phyloP scores from a whole-genome alignment of 2,888 invertebrate genomes.

The Tolmerus cingulatus region DNA sequence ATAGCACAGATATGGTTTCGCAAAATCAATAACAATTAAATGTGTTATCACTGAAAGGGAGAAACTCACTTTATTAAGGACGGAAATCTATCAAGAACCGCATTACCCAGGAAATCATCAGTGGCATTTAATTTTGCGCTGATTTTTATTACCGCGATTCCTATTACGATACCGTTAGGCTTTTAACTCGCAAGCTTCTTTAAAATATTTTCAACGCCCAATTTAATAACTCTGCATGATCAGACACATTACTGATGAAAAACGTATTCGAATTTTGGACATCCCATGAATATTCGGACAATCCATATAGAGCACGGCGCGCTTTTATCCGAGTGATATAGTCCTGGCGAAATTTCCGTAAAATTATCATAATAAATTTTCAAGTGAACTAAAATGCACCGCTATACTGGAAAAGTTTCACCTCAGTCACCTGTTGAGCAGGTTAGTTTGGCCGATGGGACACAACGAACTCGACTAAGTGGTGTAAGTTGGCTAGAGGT shows the following conservation, averaged over 20 bases:
- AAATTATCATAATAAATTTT: background rate
- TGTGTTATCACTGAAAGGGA: background rate
- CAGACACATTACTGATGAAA: background rate
- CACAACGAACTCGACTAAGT: conserved; percentile 37
- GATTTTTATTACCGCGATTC: background rate
- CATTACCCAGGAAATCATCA: background rate
- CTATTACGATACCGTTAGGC: background rate
- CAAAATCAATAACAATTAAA: background rate
- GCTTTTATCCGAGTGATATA: background rate
- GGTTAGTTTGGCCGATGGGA: conserved; percentile 32
- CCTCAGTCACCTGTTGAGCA: conserved; percentile 35
- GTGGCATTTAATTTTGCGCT: background rate
- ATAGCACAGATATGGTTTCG: background rate
- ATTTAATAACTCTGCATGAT: background rate
- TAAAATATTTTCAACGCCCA: background rate
- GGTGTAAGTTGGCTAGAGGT: background rate
- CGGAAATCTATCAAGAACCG: background rate
- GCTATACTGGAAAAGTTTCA: background rate
- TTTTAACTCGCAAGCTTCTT: conserved; percentile 1
- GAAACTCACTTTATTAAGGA: background rate
- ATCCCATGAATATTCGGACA: background rate
- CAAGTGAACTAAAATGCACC: background rate
- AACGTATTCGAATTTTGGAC: background rate
- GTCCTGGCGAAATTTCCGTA: background rate
- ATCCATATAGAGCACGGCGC: background rate